phyloP scores from a whole-genome alignment of 2,888 invertebrate genomes.

The Sarcophaga caerulescens region DNA sequence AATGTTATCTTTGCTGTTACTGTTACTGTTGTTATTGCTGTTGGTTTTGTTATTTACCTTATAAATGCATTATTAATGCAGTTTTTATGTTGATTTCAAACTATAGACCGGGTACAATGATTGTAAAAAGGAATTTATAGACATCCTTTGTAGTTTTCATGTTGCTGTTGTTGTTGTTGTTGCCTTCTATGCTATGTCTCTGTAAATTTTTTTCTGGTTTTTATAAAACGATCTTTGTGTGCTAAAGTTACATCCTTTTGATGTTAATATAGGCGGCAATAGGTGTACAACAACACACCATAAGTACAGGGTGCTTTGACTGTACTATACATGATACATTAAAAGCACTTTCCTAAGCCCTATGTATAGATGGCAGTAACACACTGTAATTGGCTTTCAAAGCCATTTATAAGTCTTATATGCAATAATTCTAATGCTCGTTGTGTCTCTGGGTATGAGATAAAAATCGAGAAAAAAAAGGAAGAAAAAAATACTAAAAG shows the following conservation, averaged over 20 bases:
- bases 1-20: slow-evolving; percentile 3
- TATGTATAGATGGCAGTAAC: background rate
- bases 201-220: background rate
- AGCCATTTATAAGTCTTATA: slow-evolving; percentile 12
- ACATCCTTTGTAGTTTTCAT: slow-evolving; percentile 28
- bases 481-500: background rate
- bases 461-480: background rate
- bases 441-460: slow-evolving; percentile 4
- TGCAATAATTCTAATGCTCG: slow-evolving; percentile 36
- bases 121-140: slow-evolving; percentile 5
- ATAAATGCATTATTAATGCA: slow-evolving; percentile 55
- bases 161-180: background rate
- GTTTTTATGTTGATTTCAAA: slow-evolving; percentile 26
- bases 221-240: background rate
- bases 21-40: slow-evolving; percentile 21
- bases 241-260: slow-evolving; percentile 6
- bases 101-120: background rate
- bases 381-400: background rate
- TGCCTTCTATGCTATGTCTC: slow-evolving; percentile 3
- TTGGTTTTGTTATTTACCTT: slow-evolving; percentile 45
- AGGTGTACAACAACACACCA: background rate
- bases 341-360: too few relatives aligned
- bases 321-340: background rate
- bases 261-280: background rate
- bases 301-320: background rate